Evolutionary conservation across 2,797 vertebrate species (phyloP).

Genomic region (Pachyuromys duprasi): DNA sequence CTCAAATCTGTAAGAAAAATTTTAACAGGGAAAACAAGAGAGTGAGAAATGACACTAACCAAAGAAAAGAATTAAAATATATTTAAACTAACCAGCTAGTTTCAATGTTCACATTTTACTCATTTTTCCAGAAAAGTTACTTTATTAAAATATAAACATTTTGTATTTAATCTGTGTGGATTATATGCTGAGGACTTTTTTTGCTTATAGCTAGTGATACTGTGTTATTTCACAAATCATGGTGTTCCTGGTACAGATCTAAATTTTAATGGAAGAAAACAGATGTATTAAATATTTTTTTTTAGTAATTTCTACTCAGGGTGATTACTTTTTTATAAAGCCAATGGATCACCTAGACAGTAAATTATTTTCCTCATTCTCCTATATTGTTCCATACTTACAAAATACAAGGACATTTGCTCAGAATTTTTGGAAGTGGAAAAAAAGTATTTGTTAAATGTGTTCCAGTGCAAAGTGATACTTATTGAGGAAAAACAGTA

Average conservation of each 20-base stretch:
- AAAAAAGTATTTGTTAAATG: slow-evolving; percentile 53
- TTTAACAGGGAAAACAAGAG: slow-evolving; percentile 5
- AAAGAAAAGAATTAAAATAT: neutral
- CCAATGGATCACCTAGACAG: slow-evolving; percentile 52
- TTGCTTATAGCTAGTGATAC: slow-evolving; percentile 2
- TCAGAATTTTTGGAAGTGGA: slow-evolving; percentile 57
- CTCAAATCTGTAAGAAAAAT: neutral
- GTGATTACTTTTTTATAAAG: slow-evolving; percentile 58
- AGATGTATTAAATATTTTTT: slow-evolving; percentile 38
- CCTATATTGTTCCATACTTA: slow-evolving; percentile 31
- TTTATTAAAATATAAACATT: slow-evolving; percentile 36
- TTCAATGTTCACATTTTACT: slow-evolving; percentile 29
- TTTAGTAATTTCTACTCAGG: slow-evolving; percentile 31
- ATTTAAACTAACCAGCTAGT: slow-evolving; percentile 5
- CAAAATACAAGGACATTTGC: slow-evolving; percentile 41
- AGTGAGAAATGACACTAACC: neutral
- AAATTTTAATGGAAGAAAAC: slow-evolving; percentile 39
- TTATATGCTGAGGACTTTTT: neutral
- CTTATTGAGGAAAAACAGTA: slow-evolving; percentile 12
- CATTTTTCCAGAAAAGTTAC: slow-evolving; percentile 23
- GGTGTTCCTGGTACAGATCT: neutral
- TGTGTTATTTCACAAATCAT: slow-evolving; percentile 8
- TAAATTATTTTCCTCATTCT: slow-evolving; percentile 62
- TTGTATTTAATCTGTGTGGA: slow-evolving; percentile 28
- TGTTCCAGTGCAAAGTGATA: slow-evolving; percentile 44